Percentiles rank a stretch among this genome's conserved stretches.
These are phyloP conservation scores for Achatina immaculata DNA, from an alignment of 1,140 invertebrate species.

Conservation along the genomic window DNA sequence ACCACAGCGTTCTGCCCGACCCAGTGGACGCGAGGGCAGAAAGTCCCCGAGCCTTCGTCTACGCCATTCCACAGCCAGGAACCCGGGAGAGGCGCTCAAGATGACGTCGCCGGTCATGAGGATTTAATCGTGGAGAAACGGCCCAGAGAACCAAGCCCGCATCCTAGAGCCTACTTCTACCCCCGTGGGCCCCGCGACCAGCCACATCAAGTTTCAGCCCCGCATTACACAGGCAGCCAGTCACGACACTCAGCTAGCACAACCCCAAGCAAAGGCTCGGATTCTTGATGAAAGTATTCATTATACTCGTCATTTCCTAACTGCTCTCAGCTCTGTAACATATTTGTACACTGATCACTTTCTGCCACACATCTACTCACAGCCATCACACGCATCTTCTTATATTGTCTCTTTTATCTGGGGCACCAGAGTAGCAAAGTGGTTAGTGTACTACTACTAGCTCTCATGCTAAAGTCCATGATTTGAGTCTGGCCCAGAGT, in stretches of 20 bases:
- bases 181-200: not conserved
- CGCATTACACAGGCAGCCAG: constrained; percentile 1
- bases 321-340: not conserved
- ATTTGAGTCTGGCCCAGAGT: too few relatives aligned
- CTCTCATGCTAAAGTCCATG: too few relatives aligned
- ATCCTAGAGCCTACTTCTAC: constrained; percentile 17
- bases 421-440: too few relatives aligned
- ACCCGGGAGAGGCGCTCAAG: not conserved
- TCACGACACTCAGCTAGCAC: not conserved
- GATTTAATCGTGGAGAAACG: not conserved
- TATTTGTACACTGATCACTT: too few relatives aligned
- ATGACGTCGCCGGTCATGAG: not conserved
- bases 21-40: not conserved
- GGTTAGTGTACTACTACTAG: too few relatives aligned
- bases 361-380: too few relatives aligned
- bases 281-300: constrained; percentile 18
- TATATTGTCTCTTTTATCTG: too few relatives aligned
- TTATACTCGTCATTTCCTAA: not conserved
- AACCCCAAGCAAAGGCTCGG: not conserved
- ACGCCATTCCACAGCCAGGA: not conserved
- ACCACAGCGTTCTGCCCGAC: constrained; percentile 12
- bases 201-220: not conserved
- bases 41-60: not conserved
- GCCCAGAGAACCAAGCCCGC: constrained; percentile 14
- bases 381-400: too few relatives aligned